Percentiles rank a stretch among this genome's conserved stretches.
Conservation (phyloP, 2,113 vertebrate species). For the Taxidea taxus region DNA sequence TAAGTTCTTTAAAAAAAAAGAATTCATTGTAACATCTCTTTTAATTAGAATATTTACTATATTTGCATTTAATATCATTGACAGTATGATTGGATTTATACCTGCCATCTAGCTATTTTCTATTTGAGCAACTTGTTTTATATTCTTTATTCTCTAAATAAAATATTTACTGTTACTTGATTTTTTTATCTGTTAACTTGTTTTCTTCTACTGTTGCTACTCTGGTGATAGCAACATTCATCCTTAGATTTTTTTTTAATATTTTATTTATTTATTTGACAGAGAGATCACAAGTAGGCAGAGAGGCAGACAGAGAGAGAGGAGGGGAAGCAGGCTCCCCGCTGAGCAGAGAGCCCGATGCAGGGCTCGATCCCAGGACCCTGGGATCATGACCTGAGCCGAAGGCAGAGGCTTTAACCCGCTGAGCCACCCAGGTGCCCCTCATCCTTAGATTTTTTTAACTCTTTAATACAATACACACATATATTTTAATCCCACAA, state of each 20-base stretch:
- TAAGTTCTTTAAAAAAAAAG: neutral
- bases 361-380: too few species aligned
- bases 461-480: neutral
- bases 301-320: too few species aligned
- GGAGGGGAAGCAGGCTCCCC: too few species aligned
- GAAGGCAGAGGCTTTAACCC: too few species aligned
- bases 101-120: neutral
- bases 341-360: too few species aligned
- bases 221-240: neutral
- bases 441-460: neutral
- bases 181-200: neutral
- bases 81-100: neutral
- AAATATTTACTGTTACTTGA: neutral
- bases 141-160: neutral
- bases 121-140: neutral
- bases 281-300: too few species aligned
- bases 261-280: too few species aligned
- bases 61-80: neutral
- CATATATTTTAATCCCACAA: neutral
- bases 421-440: too few species aligned
- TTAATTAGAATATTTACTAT: neutral
- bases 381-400: too few species aligned
- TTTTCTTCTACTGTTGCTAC: neutral
- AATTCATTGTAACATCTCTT: neutral
- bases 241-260: neutral